A percentile compares a stretch with the other conserved stretches of the same genome.
phyloP scores from a whole-genome alignment of 2,888 invertebrate species.

The Polydrusus tereticollis region DNA sequence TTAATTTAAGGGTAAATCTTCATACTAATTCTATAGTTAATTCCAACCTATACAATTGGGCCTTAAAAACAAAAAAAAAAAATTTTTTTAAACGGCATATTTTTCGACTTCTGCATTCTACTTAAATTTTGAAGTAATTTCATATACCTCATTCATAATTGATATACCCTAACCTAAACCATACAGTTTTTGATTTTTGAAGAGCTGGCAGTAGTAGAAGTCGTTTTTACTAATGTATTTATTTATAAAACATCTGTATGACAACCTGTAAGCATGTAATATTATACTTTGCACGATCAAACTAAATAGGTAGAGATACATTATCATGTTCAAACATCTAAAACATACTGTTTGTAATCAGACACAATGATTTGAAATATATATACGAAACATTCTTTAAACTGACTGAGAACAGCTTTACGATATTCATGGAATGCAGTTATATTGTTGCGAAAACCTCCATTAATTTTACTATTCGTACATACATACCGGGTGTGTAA shows the following conservation, averaged over 20 bases:
- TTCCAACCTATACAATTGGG: too few species aligned
- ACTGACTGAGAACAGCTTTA: neutral
- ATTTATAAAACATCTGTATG: neutral
- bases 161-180: too few species aligned
- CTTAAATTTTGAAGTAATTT: too few species aligned
- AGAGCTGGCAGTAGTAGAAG: too few species aligned
- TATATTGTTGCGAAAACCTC: slow-evolving; percentile 16
- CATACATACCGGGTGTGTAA: neutral
- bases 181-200: too few species aligned
- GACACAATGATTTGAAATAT: slow-evolving; percentile 4
- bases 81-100: too few species aligned
- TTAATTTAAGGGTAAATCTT: too few species aligned
- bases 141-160: too few species aligned
- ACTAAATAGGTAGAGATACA: neutral
- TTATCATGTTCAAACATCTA: neutral
- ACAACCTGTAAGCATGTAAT: slow-evolving; percentile 1
- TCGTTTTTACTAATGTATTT: neutral
- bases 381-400: slow-evolving; percentile 3
- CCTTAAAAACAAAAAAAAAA: too few species aligned
- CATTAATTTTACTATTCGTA: neutral
- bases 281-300: neutral
- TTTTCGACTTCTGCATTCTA: too few species aligned
- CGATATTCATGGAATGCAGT: slow-evolving; percentile 23
- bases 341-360: neutral
- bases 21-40: too few species aligned